Base-by-base conservation (phyloP, 2,113 vertebrate species). In the Strix uralensis region DNA sequence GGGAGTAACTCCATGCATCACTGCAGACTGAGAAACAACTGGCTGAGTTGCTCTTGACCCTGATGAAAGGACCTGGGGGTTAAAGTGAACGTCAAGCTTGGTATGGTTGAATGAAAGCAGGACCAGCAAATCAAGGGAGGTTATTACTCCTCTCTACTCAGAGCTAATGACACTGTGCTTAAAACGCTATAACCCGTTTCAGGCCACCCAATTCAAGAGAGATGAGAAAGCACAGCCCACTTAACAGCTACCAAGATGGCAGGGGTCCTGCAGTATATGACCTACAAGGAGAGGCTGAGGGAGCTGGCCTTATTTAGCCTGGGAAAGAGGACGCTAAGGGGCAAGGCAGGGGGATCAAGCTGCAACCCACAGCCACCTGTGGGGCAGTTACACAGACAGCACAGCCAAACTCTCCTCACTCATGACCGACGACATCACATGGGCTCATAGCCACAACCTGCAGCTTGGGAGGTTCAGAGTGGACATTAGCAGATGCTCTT, bases 291-390 rank as follows among this genome's bases (percentile, higher is more conserved):
- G 38, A 70, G 20, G n/a, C 40, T 26, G 23, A 55, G 11, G 30
- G 29, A 65, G 10, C n/a, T 32, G 30, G 54, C 14, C n/a, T 38
- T 38, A 27, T 11, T 49, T 27, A 49, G 14, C 10, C 54, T 17
- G 32, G 52, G 40, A 47, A 72, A 52, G 10, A 83, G 29, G 34
- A 79, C 0, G 2, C 46, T 21, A 32, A 19, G 7, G 52, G 38
- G 10, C 3, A 1, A 75, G 22, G 15, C 0, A 1, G 11, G 32
- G 13, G 29, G 29, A 73, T 7, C 0, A 2, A 79, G 61, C 27
- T 55, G 32, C n/a, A 57, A 23, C 6, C 10, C 18, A 34, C 30
- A 62, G 13, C 21, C 30, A 66, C 11, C 13, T 14, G 59, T 72
- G 59, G 17, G 59, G 34, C 46, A 61, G 38, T 78, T 47, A 71